Evolutionary conservation across 1,140 invertebrate genomes (phyloP).

Genomic region (Aphaenogaster rudis): DNA sequence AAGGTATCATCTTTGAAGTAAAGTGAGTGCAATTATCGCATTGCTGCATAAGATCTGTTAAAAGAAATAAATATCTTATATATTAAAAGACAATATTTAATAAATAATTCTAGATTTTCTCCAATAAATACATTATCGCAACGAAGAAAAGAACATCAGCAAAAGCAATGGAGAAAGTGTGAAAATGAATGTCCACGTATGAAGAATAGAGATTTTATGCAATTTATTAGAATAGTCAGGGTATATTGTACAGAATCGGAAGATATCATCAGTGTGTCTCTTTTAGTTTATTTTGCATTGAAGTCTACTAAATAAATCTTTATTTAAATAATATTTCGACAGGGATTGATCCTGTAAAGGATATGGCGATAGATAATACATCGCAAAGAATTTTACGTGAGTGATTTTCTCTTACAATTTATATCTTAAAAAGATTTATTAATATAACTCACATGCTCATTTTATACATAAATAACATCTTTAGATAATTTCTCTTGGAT

Average conservation of each 20-base stretch:
- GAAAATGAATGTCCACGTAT: not conserved
- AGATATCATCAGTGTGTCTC: conserved; percentile 56
- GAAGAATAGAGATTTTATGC: conserved; percentile 70
- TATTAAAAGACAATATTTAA: conserved; percentile 30
- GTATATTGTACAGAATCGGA: conserved; percentile 69
- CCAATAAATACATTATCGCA: conserved; percentile 55
- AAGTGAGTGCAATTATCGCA: conserved; percentile 63
- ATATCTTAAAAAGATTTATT: conserved; percentile 2
- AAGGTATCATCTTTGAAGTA: conserved; percentile 76
- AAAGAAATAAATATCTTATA: not conserved
- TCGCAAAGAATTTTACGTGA: conserved; percentile 32
- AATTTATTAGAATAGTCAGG: conserved; percentile 75
- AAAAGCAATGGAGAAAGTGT: not conserved
- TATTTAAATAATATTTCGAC: conserved; percentile 29
- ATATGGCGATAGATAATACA: not conserved
- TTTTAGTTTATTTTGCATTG: conserved; percentile 1
- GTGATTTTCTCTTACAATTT: not conserved
- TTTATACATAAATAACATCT: not conserved
- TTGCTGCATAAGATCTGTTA: not conserved
- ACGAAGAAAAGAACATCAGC: conserved; percentile 34
- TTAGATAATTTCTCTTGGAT: too few relatives aligned
- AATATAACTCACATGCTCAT: not conserved
- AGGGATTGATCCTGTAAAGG: conserved; percentile 21
- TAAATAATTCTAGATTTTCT: conserved; percentile 71
- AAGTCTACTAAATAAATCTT: conserved; percentile 1